These are phyloP conservation scores for Glyphotaelius pellucidus DNA, from an alignment of 2,888 invertebrate genomes.

Conservation along the genomic window DNA sequence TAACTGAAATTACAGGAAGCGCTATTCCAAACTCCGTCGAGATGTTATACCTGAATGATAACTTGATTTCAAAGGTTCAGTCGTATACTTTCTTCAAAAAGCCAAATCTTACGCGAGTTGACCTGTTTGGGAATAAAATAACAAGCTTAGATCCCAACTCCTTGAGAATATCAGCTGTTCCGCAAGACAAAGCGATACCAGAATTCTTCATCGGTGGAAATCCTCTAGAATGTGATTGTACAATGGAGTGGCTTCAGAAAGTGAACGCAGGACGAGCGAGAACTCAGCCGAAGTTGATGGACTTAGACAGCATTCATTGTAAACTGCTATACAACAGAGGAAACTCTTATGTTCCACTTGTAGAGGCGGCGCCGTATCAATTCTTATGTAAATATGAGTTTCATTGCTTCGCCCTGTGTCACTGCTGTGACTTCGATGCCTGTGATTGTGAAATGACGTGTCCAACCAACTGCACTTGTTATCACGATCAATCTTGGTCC, in stretches of 20 bases:
- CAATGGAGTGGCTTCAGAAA: slow-evolving; percentile 93
- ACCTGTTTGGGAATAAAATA: slow-evolving; percentile 88
- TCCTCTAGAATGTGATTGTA: slow-evolving; percentile 92
- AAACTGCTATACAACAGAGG: slow-evolving; percentile 88
- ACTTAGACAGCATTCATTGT: slow-evolving; percentile 89
- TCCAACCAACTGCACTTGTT: slow-evolving; percentile 91
- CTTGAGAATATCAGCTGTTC: slow-evolving; percentile 85
- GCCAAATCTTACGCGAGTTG: slow-evolving; percentile 88
- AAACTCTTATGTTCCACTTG: slow-evolving; percentile 84
- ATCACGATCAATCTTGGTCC: slow-evolving; percentile 91
- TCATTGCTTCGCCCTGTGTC: slow-evolving; percentile 91
- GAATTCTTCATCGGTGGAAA: slow-evolving; percentile 92
- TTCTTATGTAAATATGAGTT: slow-evolving; percentile 91
- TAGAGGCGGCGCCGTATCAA: slow-evolving; percentile 88
- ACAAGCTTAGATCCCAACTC: slow-evolving; percentile 86
- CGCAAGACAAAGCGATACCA: slow-evolving; percentile 83
- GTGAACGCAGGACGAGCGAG: slow-evolving; percentile 85
- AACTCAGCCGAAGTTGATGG: slow-evolving; percentile 89
- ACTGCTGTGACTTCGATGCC: slow-evolving; percentile 94
- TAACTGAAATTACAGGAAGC: slow-evolving; percentile 89
- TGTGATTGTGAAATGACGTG: slow-evolving; percentile 96
- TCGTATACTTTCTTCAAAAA: slow-evolving; percentile 93
- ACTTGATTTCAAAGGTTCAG: slow-evolving; percentile 88
- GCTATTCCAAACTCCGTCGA: slow-evolving; percentile 91
- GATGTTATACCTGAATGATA: slow-evolving; percentile 87